These are phyloP conservation scores for Paelopatides confundens DNA, from an alignment of 53 echinoderm and acorn worm species.

Conservation along the genomic window DNA sequence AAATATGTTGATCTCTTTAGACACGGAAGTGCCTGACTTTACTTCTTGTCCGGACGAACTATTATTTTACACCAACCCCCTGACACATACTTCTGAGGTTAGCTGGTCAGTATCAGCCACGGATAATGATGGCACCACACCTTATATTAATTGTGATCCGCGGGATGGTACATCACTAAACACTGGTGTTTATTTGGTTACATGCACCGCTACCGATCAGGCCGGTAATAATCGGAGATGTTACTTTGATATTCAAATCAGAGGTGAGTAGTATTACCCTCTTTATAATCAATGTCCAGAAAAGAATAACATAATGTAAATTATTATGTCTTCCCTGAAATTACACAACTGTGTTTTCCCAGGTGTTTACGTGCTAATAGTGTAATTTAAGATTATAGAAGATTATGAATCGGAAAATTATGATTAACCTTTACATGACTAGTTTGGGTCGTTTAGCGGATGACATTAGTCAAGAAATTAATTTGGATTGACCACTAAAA, in stretches of 20 bases:
- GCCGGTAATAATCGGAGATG: slow-evolving; percentile 65
- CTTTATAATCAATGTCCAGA: too few species aligned
- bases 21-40: slow-evolving; percentile 59
- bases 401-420: too few species aligned
- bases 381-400: too few species aligned
- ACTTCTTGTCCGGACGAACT: slow-evolving; percentile 46
- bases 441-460: too few species aligned
- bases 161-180: slow-evolving; percentile 26
- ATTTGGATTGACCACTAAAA: too few species aligned
- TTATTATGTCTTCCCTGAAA: too few species aligned
- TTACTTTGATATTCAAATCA: slow-evolving; percentile 59
- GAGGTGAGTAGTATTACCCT: slow-evolving; percentile 21
- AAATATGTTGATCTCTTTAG: slow-evolving; percentile 3
- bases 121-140: slow-evolving; percentile 62
- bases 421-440: too few species aligned
- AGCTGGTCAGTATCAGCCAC: slow-evolving; percentile 42
- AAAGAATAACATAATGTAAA: too few species aligned
- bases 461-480: too few species aligned
- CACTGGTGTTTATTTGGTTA: slow-evolving; percentile 40
- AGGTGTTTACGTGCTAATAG: too few species aligned
- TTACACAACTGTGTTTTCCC: too few species aligned
- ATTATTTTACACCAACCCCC: slow-evolving; percentile 53
- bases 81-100: slow-evolving; percentile 28
- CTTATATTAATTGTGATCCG: slow-evolving; percentile 67
- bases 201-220: slow-evolving; percentile 65